Base-by-base conservation (phyloP, 2,113 vertebrate species). In the Sapayoa aenigma region DNA sequence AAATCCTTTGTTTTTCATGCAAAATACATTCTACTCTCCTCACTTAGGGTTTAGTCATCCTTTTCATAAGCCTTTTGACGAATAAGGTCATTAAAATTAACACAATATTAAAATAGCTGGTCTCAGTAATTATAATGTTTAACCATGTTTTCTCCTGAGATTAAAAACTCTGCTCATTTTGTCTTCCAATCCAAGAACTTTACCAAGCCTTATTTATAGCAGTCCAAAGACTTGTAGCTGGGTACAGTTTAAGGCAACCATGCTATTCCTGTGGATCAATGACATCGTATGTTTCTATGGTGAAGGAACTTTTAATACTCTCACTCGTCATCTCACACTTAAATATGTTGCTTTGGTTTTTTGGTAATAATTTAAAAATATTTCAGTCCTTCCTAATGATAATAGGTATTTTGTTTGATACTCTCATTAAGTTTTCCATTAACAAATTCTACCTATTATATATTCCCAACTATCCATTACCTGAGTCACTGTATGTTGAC, bases 401-500 rank as follows among this genome's bases (percentile, higher is more conserved):
- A 92, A 93, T 78, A 79, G 46, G 73, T 96, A 89, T 95, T 94
- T 96, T 92, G 92, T 90, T 94, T 95, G 83, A 93, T 96, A 94
- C 56, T 78, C 90, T 96, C 83, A 94, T 95, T 96, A 97, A 88
- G 60, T 84, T 95, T 92, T 95, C 76, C 52, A 84, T 95, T 96
- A 96, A 92, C 83, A 92, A 94, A 93, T 94, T 93, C 84, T 94
- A 92, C 87, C 79, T 97, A 94, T 94, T 93, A 94, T 58, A 33
- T 75, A 94, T 95, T 94, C 92, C 93, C 92, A 96, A 95, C 96
- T 87, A 96, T 93, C 86, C 49, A 68, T 96, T 94, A 93, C 94
- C 88, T 97, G 96, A 97, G 90, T 97, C 96, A 96, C 73, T 78
- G 76, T 62, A 94, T 93, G 86, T 95, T 96, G 94, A 89, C 94